Conservation (phyloP, 2,888 invertebrate species). For the Melinaea menophilus region DNA sequence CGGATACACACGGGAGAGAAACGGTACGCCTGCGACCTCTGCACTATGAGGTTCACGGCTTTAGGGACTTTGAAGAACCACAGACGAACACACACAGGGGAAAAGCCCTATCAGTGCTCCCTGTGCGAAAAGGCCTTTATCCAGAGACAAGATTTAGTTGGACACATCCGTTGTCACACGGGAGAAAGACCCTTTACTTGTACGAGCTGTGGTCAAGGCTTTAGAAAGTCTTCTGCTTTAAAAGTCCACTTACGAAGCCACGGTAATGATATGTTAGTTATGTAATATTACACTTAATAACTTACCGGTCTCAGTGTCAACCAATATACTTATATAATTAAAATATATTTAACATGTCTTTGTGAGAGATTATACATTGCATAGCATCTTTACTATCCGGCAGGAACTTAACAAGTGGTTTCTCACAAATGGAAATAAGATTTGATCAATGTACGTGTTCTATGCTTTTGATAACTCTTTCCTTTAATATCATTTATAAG, state of each 20-base stretch:
- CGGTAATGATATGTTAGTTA: conserved; percentile 35
- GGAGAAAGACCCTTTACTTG: conserved; percentile 70
- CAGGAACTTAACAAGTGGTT: too few species aligned
- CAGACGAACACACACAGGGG: conserved; percentile 78
- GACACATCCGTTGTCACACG: conserved; percentile 77
- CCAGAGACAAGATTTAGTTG: conserved; percentile 76
- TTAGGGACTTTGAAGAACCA: conserved; percentile 78
- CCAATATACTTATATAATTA: neutral
- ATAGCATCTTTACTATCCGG: too few species aligned
- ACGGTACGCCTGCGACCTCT: conserved; percentile 78
- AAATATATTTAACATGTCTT: neutral
- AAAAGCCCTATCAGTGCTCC: conserved; percentile 75
- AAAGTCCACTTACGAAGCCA: conserved; percentile 73
- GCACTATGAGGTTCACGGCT: conserved; percentile 76
- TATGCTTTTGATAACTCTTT: too few species aligned
- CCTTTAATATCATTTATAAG: too few species aligned
- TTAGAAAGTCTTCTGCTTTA: conserved; percentile 72
- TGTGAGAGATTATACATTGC: too few species aligned
- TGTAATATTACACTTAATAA: conserved; percentile 11
- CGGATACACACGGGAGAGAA: conserved; percentile 79
- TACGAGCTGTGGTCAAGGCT: conserved; percentile 68
- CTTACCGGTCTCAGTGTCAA: conserved; percentile 8
- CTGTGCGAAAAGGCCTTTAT: conserved; percentile 78
- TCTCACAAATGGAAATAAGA: too few species aligned
- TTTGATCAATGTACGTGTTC: too few species aligned